phyloP scores from a whole-genome alignment of 1,140 invertebrate genomes.

The Nephila pilipes region DNA sequence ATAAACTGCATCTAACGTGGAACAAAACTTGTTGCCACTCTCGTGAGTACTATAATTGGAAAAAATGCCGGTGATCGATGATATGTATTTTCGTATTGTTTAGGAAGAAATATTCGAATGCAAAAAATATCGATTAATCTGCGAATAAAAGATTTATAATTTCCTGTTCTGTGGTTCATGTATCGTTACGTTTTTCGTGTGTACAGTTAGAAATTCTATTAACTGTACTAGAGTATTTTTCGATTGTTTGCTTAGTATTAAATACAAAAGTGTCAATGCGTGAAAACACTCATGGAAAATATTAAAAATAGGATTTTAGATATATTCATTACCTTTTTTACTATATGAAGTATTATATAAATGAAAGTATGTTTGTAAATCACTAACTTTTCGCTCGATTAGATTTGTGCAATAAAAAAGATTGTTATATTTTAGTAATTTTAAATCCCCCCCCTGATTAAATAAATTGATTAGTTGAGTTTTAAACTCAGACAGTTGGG shows the following conservation, averaged over 20 bases:
- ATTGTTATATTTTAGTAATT: no score
- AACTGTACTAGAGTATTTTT: not conserved
- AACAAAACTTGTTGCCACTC: conserved; percentile 65
- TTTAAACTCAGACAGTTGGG: no score
- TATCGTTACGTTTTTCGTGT: not conserved
- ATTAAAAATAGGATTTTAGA: not conserved
- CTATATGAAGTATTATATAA: no score
- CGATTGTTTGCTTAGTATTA: no score
- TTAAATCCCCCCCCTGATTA: no score
- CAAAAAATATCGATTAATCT: conserved; percentile 22
- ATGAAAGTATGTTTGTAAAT: no score
- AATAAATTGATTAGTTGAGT: no score
- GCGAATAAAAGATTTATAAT: not conserved
- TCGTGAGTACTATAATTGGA: conserved; percentile 48
- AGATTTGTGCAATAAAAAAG: no score
- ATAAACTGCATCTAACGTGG: conserved; percentile 57
- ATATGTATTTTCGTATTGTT: not conserved
- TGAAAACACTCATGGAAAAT: not conserved
- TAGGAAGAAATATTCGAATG: not conserved
- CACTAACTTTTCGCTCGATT: no score
- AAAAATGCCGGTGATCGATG: conserved; percentile 47
- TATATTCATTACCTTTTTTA: no score
- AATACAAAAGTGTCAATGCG: not conserved
- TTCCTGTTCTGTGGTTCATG: not conserved
- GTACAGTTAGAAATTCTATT: not conserved